Percentiles rank a stretch among this genome's conserved stretches.
Conservation (phyloP, 2,113 vertebrate species). For the Piprites chloris region DNA sequence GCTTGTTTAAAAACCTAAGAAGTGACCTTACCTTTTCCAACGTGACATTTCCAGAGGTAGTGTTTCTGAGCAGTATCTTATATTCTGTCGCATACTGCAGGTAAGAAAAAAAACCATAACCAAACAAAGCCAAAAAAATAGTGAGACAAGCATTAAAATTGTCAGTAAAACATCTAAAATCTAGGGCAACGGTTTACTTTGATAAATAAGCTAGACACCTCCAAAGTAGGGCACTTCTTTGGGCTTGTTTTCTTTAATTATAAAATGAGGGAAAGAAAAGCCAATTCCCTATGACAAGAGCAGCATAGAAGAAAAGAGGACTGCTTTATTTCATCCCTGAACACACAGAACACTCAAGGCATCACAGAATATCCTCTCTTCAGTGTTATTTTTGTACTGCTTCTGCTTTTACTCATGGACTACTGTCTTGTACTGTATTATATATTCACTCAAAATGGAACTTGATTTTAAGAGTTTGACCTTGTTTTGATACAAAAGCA, state of each 20-base stretch:
- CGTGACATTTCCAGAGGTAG: conserved; percentile 79
- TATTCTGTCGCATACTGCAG: conserved; percentile 89
- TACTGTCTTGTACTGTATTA: neutral
- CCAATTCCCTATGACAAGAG: neutral
- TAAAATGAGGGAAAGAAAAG: neutral
- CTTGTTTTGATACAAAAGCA: neutral
- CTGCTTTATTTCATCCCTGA: neutral
- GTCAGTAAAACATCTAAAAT: neutral
- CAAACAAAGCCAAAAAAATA: neutral
- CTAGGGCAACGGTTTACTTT: neutral
- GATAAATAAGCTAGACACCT: neutral
- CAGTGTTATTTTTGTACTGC: neutral
- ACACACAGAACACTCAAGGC: neutral
- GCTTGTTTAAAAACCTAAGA: neutral
- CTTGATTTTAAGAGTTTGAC: neutral
- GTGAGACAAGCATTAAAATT: neutral
- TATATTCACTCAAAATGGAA: neutral
- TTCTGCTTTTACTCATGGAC: neutral
- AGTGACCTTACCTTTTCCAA: conserved; percentile 81
- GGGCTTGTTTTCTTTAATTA: neutral
- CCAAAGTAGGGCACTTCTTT: neutral
- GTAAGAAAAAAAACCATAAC: neutral
- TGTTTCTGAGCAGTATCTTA: conserved; percentile 74
- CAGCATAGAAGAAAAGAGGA: neutral
- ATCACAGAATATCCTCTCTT: neutral